Evolutionary conservation across 2,888 invertebrate species (phyloP), one percentile per base, ranked within the genome.

Genomic region (Drosophila greeni): DNA sequence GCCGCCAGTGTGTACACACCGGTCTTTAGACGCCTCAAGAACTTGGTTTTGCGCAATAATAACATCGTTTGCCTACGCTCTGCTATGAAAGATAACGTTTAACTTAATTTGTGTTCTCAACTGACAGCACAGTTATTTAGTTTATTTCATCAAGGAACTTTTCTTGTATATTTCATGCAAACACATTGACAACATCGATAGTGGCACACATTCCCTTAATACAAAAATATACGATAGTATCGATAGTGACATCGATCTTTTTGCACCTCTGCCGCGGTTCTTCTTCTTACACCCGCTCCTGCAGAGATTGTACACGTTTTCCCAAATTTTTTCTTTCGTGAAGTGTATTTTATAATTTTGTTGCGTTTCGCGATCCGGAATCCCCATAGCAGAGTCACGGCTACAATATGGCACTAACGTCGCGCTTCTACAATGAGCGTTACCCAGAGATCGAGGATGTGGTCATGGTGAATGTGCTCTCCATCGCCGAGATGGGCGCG

Each of bases 401-500:
- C 39, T 8, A 18, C 33, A 67, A 9, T 23, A 95, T 95, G 95
- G 95, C 96, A 86, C 91, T 98, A 67, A 94, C 95, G 81, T 98
- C 98, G 93, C 92, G 99, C 87, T 99, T 96, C 92, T 99, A 99
- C 89, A 94, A 95, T 87, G 96, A 98, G 90, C 96, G 95, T 86
- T 99, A 97, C 90, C 99, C 99, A 2, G 99, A 99, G 88, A 87
- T 98, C 66, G 99, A 99, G 85, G 99, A 99, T 93, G 98, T 99
- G 49, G 99, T 99, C 47, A 98, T 99, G 98, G 99, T 98, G 26
- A 99, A 98, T 87, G 99, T 99, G 4, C 92, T 97, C 43, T 95
- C 97, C 72, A 99, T 99, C 85, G 99, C 98, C 18, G 99, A 99
- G 91, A 99, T 99, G 99, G 99, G 99, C 66, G 99, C 99, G 2